A percentile compares a stretch with the other conserved stretches of the same genome.
phyloP scores from a whole-genome alignment of 2,888 invertebrate genomes.

The Plutella xylostella region DNA sequence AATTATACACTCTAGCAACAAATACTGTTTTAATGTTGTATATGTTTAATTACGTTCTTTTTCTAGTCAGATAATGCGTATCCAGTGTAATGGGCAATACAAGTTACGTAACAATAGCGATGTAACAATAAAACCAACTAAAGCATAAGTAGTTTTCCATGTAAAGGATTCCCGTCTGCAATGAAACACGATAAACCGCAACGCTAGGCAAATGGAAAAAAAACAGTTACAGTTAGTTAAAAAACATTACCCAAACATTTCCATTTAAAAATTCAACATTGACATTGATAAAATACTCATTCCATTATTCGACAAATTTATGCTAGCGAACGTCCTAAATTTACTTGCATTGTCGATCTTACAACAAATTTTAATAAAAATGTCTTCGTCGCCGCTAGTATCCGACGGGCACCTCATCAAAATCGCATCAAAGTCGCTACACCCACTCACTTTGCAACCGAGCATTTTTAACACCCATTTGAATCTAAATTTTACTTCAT shows the following conservation, averaged over 20 bases:
- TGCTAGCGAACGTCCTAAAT: conserved; percentile 35
- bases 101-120: conserved; percentile 48
- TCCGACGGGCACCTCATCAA: conserved; percentile 42
- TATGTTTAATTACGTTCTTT: no score
- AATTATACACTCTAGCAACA: no score
- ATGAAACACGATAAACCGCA: neutral
- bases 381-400: conserved; percentile 23
- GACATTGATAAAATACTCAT: neutral
- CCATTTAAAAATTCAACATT: neutral
- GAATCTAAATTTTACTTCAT: conserved; percentile 48
- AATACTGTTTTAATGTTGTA: no score
- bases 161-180: conserved; percentile 41
- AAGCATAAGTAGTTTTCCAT: conserved; percentile 65
- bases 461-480: conserved; percentile 53
- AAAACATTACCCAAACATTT: neutral
- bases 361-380: conserved; percentile 45
- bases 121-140: conserved; percentile 57
- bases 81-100: no score
- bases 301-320: conserved; percentile 32
- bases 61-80: no score
- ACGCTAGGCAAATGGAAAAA: neutral
- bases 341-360: conserved; percentile 32
- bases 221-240: neutral
- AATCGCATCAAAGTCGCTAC: conserved; percentile 47
- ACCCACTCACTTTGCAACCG: conserved; percentile 36